phyloP scores from a whole-genome alignment of 2,888 invertebrate genomes.

The Rhagonycha fulva region DNA sequence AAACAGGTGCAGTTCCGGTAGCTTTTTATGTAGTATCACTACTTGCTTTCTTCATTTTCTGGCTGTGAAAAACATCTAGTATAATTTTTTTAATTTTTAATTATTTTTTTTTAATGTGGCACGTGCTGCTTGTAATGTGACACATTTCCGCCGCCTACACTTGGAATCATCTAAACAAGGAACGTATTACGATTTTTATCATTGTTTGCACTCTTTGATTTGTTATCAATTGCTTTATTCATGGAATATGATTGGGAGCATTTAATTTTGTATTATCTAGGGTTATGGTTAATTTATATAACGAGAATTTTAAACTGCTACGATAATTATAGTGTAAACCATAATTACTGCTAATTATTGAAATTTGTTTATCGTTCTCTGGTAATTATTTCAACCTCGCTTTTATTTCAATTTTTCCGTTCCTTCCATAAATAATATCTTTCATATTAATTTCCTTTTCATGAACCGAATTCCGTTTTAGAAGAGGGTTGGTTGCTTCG shows the following conservation, averaged over 20 bases:
- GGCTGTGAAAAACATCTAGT: neutral
- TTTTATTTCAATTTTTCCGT: neutral
- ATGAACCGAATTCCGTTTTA: neutral
- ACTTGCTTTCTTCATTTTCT: neutral
- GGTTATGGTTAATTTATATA: conserved; percentile 1
- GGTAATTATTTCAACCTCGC: neutral
- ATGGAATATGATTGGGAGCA: neutral
- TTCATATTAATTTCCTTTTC: neutral
- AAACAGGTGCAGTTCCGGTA: conserved; percentile 8
- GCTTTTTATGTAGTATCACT: conserved; percentile 2
- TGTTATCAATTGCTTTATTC: neutral
- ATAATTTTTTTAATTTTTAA: neutral
- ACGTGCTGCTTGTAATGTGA: conserved; percentile 30
- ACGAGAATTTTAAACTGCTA: neutral
- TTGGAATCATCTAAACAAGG: neutral
- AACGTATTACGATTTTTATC: neutral
- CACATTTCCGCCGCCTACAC: conserved; percentile 32
- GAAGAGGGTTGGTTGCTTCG: neutral
- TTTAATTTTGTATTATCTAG: neutral
- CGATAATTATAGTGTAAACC: neutral
- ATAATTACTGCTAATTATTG: neutral
- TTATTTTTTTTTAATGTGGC: conserved; percentile 13
- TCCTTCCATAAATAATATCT: neutral
- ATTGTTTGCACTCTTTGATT: neutral
- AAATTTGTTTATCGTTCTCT: neutral